Evolutionary conservation across 92 coral and sea anemone genomes (phyloP).

Genomic region (Phenganax subtilis): DNA sequence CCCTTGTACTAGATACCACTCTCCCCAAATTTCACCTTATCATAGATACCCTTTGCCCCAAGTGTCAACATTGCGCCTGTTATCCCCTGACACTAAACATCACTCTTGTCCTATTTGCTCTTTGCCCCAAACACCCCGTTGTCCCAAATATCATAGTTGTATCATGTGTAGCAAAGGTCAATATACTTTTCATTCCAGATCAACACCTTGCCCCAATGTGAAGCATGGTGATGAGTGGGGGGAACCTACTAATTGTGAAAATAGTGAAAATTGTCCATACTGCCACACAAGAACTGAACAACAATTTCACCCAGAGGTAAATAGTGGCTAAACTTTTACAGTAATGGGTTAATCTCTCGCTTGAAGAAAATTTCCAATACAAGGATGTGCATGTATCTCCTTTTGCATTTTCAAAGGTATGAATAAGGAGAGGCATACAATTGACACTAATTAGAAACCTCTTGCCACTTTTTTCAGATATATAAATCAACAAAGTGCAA

Average conservation of each 20-base stretch:
- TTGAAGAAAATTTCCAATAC: no score
- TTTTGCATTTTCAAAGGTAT: background rate
- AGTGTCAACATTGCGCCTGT: no score
- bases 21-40: no score
- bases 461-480: slow-evolving; percentile 53
- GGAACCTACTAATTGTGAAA: slow-evolving; percentile 94
- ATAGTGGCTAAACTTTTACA: background rate
- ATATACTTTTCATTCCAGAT: slow-evolving; percentile 39
- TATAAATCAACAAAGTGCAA: slow-evolving; percentile 98
- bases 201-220: slow-evolving; percentile 99
- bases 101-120: no score
- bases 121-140: no score
- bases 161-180: no score
- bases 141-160: no score
- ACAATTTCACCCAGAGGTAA: slow-evolving; percentile 98
- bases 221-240: slow-evolving; percentile 99
- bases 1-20: no score
- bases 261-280: slow-evolving; percentile 94
- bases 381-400: background rate
- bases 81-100: no score
- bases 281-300: slow-evolving; percentile 99
- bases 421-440: background rate
- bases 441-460: background rate
- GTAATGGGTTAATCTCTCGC: no score
- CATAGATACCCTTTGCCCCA: no score